Conservation (phyloP, 2,797 vertebrate species). For the Bufotes viridis region DNA sequence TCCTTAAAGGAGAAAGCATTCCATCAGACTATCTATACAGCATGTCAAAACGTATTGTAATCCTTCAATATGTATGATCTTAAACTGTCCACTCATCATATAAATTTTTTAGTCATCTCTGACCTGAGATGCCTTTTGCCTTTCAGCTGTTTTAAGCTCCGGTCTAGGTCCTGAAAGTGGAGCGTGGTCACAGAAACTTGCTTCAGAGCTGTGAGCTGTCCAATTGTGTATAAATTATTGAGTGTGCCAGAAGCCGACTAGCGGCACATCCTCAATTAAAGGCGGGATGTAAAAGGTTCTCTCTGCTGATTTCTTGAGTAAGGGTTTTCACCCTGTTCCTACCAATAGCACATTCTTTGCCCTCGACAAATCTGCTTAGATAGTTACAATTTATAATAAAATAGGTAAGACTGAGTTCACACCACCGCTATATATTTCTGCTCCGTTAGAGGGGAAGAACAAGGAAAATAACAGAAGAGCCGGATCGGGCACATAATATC, state of each 20-base stretch:
- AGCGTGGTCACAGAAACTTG: conserved; percentile 15
- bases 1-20: conserved; percentile 9
- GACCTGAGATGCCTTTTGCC: conserved; percentile 50
- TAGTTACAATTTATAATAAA: neutral
- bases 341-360: conserved; percentile 2
- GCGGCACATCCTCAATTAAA: neutral
- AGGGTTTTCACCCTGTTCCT: neutral
- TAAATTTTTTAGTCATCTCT: conserved; percentile 56
- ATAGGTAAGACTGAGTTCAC: no score
- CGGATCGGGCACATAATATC: no score
- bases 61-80: neutral
- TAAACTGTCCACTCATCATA: conserved; percentile 50
- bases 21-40: neutral
- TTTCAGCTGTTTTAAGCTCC: conserved; percentile 37
- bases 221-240: conserved; percentile 44
- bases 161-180: conserved; percentile 29
- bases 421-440: no score
- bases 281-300: neutral
- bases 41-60: conserved; percentile 19
- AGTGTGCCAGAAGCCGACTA: conserved; percentile 1
- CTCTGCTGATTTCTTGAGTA: neutral
- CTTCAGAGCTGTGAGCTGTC: conserved; percentile 6
- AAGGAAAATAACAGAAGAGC: no score
- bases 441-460: no score
- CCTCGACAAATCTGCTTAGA: neutral